phyloP scores from a whole-genome alignment of 2,113 vertebrate species.

The Halcyon malimbica region DNA sequence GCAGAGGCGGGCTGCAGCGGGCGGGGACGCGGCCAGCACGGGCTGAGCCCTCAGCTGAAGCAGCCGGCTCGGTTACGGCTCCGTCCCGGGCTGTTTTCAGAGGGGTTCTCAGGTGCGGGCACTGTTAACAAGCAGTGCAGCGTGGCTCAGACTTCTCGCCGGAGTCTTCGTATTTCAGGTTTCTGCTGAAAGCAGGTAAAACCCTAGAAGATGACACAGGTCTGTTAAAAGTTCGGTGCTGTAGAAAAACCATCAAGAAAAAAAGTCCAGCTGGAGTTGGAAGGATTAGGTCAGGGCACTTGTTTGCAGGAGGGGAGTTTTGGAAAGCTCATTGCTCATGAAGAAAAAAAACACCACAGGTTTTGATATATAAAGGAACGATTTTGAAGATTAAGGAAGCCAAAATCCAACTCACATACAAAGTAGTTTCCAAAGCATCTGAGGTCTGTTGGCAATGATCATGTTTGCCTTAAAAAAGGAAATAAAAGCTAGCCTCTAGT shows the following conservation, averaged over 20 bases:
- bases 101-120: background rate
- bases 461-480: background rate
- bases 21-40: too few species aligned
- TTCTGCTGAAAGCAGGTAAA: background rate
- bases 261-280: background rate
- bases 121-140: accelerated
- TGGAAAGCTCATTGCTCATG: background rate
- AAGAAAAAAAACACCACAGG: background rate
- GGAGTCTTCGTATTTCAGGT: too few species aligned
- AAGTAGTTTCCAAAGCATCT: background rate
- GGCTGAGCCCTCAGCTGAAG: accelerated
- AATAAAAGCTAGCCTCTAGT: background rate
- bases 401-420: background rate
- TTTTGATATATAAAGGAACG: background rate
- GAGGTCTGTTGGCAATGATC: background rate
- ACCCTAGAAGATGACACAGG: too few species aligned
- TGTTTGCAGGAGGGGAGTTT: background rate
- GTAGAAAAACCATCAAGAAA: background rate
- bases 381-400: background rate
- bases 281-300: background rate
- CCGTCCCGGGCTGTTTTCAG: accelerated
- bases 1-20: too few species aligned
- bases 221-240: background rate
- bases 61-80: too few species aligned
- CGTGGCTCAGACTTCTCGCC: background rate